Conservation (phyloP, 2,797 vertebrate species). For the Columba guinea region DNA sequence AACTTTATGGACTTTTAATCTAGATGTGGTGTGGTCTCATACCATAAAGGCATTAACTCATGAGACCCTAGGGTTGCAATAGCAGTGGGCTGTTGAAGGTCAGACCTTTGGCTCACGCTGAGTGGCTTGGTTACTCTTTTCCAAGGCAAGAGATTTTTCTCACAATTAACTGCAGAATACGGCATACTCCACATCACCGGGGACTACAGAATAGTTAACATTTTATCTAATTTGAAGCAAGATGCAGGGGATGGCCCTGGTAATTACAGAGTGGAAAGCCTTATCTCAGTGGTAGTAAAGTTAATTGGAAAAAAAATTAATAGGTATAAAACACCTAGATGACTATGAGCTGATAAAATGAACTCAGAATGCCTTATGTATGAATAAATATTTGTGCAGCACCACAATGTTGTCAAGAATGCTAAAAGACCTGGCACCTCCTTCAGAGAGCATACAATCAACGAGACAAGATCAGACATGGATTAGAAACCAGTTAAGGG, state of each 20-base stretch:
- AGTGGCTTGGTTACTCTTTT: not conserved
- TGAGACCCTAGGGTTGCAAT: not conserved
- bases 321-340: not conserved
- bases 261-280: slow-evolving; percentile 34
- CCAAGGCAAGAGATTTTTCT: not conserved
- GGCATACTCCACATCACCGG: not conserved
- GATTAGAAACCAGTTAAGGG: slow-evolving; percentile 3
- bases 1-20: not conserved
- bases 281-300: slow-evolving; percentile 17
- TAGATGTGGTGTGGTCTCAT: not conserved
- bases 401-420: not conserved
- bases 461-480: not conserved
- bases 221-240: slow-evolving; percentile 30
- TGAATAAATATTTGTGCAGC: slow-evolving; percentile 12
- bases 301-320: slow-evolving; percentile 50
- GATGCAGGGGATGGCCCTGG: not conserved
- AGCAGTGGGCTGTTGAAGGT: not conserved
- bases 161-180: not conserved
- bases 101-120: not conserved
- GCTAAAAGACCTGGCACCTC: not conserved
- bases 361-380: not conserved
- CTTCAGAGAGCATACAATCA: not conserved
- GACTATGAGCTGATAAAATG: slow-evolving; percentile 38
- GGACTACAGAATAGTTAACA: not conserved
- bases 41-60: not conserved